These are phyloP conservation scores for Hoplodrina blanda DNA, from an alignment of 2,888 invertebrate species.

Conservation along the genomic window DNA sequence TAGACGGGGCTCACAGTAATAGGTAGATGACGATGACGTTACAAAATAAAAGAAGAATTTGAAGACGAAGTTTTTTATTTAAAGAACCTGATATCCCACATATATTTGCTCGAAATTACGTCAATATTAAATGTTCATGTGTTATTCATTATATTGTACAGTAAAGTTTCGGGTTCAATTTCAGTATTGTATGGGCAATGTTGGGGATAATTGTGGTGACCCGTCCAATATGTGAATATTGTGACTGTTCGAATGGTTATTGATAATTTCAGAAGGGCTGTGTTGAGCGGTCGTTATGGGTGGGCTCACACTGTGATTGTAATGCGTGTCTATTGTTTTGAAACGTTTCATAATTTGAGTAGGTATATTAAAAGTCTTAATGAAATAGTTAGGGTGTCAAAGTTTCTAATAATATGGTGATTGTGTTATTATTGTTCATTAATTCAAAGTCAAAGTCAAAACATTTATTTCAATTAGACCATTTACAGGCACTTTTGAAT, in stretches of 20 bases:
- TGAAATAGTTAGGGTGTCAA: neutral
- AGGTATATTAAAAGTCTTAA: neutral
- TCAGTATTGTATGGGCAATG: conserved; percentile 3
- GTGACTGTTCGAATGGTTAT: conserved; percentile 31
- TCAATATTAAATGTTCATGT: conserved; percentile 18
- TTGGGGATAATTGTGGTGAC: conserved; percentile 34
- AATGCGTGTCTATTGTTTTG: conserved; percentile 14
- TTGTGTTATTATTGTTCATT: no score
- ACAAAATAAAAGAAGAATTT: no score
- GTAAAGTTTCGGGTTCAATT: conserved; percentile 16
- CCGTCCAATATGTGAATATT: conserved; percentile 20
- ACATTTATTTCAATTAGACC: no score
- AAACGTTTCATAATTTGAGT: conserved; percentile 1
- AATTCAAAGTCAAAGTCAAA: no score
- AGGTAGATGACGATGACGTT: no score
- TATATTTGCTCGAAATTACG: neutral
- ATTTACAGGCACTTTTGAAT: no score
- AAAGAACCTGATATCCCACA: no score
- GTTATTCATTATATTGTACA: conserved; percentile 16
- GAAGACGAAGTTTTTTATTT: no score
- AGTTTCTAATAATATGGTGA: neutral
- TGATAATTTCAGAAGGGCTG: conserved; percentile 37
- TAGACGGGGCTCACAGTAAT: no score
- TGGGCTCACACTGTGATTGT: conserved; percentile 18
- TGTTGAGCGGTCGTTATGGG: conserved; percentile 7